Evolutionary conservation across 2,888 invertebrate species (phyloP).

Genomic region (Biston stratarius): DNA sequence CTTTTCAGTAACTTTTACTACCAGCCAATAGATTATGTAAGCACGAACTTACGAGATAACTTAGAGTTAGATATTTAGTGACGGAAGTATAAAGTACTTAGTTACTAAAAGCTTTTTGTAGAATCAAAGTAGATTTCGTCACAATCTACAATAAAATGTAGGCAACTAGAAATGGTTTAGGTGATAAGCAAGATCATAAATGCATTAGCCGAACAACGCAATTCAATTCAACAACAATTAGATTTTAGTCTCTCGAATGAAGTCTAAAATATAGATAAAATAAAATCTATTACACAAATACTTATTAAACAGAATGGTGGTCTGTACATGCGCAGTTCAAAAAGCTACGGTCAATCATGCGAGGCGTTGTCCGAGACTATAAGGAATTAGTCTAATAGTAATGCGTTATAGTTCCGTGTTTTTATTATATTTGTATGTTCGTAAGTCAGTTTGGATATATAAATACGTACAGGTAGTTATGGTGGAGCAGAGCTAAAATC

Average conservation of each 20-base stretch:
- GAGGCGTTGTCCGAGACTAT: conserved; percentile 52
- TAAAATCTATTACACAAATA: background rate
- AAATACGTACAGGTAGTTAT: background rate
- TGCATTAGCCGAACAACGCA: background rate
- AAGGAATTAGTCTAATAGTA: conserved; percentile 60
- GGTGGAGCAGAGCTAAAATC: background rate
- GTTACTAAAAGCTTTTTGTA: background rate
- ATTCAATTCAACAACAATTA: no score
- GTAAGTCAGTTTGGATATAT: background rate
- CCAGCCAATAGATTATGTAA: background rate
- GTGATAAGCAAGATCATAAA: background rate
- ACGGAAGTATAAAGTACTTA: no score
- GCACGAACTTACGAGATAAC: no score
- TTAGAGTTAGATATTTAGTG: no score
- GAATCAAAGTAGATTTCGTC: background rate
- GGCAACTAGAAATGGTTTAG: background rate
- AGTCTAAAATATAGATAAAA: no score
- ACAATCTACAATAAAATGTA: background rate
- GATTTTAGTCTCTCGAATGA: no score
- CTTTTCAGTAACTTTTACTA: background rate
- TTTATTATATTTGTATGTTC: conserved; percentile 32
- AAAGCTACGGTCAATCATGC: conserved; percentile 54
- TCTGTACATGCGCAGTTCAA: conserved; percentile 48
- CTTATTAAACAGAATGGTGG: background rate
- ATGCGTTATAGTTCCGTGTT: conserved; percentile 61